These are phyloP conservation scores for Heterodera carotae DNA, from an alignment of 1,140 invertebrate genomes.

Conservation along the genomic window DNA sequence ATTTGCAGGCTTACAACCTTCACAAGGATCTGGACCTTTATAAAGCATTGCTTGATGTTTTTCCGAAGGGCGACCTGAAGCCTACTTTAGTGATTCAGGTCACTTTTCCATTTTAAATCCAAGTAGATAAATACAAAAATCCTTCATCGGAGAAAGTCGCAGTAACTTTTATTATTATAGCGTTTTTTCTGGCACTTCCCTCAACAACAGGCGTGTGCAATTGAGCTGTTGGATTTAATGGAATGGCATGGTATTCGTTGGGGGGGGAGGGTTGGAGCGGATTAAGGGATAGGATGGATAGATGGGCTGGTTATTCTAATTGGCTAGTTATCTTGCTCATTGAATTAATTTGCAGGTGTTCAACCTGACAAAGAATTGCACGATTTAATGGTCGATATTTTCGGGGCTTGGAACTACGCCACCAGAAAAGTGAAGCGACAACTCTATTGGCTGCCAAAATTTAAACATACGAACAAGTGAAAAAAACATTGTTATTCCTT, in stretches of 20 bases:
- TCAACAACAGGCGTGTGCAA: constrained; percentile 86
- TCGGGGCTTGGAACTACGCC: constrained; percentile 78
- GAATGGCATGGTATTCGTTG: constrained; percentile 77
- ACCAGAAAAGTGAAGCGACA: constrained; percentile 83
- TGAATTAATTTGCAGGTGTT: constrained; percentile 72
- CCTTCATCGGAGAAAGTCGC: too few species aligned
- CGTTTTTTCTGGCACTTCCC: constrained; percentile 79
- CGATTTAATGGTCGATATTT: constrained; percentile 78
- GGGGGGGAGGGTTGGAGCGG: neutral
- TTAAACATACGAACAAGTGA: constrained; percentile 81
- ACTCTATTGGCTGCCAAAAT: constrained; percentile 98
- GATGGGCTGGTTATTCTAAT: constrained; percentile 29
- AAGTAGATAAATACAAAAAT: neutral
- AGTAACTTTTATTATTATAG: too few species aligned
- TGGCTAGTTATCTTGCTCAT: constrained; percentile 26
- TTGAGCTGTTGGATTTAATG: constrained; percentile 85
- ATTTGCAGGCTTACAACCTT: constrained; percentile 83
- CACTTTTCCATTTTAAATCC: constrained; percentile 9
- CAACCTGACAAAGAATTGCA: constrained; percentile 87
- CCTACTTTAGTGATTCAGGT: constrained; percentile 79
- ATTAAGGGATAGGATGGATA: neutral
- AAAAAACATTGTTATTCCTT: neutral
- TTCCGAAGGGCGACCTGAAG: constrained; percentile 87
- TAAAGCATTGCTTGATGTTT: constrained; percentile 82
- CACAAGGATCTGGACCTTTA: constrained; percentile 87